phyloP scores from a whole-genome alignment of 2,888 invertebrate species.

The Seira ritae region DNA sequence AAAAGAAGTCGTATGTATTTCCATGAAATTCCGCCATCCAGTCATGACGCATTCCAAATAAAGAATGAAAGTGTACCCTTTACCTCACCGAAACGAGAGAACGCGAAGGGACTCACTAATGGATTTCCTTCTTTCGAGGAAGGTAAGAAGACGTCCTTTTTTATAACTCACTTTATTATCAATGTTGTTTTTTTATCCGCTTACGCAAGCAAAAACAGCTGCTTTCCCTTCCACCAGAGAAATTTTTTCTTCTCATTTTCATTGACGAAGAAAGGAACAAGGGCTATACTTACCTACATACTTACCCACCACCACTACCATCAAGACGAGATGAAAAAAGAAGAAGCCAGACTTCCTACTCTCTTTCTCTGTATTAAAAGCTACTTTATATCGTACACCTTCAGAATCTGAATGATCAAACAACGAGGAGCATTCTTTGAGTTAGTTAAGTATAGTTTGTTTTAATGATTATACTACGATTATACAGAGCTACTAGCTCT shows the following conservation, averaged over 20 bases:
- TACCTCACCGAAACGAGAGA: not conserved
- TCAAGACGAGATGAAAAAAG: not conserved
- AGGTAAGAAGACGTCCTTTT: slow-evolving; percentile 31
- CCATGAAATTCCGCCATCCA: too few species aligned
- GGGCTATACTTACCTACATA: not conserved
- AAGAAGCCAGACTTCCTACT: not conserved
- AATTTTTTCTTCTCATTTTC: not conserved
- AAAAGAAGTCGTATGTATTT: too few species aligned
- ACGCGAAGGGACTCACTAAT: slow-evolving; percentile 38
- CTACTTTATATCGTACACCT: too few species aligned
- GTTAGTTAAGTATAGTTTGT: slow-evolving; percentile 5
- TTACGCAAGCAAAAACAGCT: slow-evolving; percentile 57
- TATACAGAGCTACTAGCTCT: not conserved
- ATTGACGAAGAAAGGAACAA: slow-evolving; percentile 1
- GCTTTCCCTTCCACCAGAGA: not conserved
- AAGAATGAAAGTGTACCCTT: not conserved
- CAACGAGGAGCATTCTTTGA: not conserved
- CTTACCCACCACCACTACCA: not conserved
- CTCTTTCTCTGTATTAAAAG: not conserved
- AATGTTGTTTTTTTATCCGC: slow-evolving; percentile 33
- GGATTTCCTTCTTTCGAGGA: slow-evolving; percentile 45
- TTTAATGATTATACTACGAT: slow-evolving; percentile 15
- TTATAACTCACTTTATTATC: slow-evolving; percentile 10
- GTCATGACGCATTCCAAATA: not conserved
- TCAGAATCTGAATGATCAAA: too few species aligned